phyloP scores from a whole-genome alignment of 2,797 vertebrate species.

The Falco novaeseelandiae region DNA sequence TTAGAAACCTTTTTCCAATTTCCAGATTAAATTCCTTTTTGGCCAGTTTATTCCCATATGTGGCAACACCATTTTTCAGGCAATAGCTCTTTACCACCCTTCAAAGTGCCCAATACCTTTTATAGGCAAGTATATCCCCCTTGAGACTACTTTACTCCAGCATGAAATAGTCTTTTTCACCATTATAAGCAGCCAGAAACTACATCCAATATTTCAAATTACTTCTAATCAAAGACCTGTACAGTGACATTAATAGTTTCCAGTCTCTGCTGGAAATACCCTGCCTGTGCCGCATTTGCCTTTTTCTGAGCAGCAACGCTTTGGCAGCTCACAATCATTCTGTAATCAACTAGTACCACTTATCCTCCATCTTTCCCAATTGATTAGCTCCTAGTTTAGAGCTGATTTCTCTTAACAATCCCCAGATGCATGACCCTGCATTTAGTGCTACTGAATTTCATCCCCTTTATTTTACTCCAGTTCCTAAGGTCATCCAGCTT shows the following conservation, averaged over 20 bases:
- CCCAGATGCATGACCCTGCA: background rate
- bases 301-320: background rate
- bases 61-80: background rate
- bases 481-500: background rate
- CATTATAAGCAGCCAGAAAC: background rate
- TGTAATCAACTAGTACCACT: background rate
- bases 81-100: background rate
- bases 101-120: background rate
- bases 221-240: background rate
- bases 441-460: background rate
- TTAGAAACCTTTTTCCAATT: background rate
- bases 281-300: background rate
- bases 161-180: fast-evolving
- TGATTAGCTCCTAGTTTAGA: background rate
- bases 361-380: background rate
- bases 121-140: background rate
- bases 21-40: background rate
- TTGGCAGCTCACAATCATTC: background rate
- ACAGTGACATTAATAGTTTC: background rate
- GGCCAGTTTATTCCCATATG: background rate
- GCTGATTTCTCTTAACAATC: background rate
- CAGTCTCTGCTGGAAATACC: background rate
- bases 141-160: background rate
- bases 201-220: background rate
- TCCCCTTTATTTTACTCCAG: background rate